Percentiles rank a stretch among this genome's conserved stretches.
phyloP scores from a whole-genome alignment of 2,113 vertebrate genomes.

The Misgurnus mizolepis region DNA sequence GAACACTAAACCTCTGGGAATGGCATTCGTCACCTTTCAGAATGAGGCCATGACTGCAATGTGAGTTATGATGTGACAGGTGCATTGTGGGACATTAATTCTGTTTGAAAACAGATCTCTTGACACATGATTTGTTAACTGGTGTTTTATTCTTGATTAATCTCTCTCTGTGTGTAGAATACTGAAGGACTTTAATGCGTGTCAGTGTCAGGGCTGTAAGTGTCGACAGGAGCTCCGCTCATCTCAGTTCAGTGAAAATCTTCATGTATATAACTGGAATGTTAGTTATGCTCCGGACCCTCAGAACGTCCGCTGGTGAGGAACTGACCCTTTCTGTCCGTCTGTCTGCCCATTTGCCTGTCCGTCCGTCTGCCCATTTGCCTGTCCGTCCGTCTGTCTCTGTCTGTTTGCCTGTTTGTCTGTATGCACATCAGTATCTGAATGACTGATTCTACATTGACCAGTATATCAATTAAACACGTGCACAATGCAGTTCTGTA shows the following conservation, averaged over 20 bases:
- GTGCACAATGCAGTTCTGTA: too few relatives aligned
- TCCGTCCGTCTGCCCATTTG: too few relatives aligned
- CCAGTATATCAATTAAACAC: too few relatives aligned
- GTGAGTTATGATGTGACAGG: slow-evolving; percentile 71
- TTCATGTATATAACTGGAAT: slow-evolving; percentile 89
- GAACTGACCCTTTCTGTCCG: background rate
- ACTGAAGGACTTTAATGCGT: slow-evolving; percentile 95
- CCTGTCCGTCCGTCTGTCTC: background rate
- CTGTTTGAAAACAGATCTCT: too few relatives aligned
- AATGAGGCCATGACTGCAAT: slow-evolving; percentile 94
- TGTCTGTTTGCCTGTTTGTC: background rate
- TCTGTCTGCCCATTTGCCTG: too few relatives aligned
- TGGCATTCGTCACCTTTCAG: slow-evolving; percentile 98
- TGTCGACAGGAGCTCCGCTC: slow-evolving; percentile 84
- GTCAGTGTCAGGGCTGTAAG: slow-evolving; percentile 90
- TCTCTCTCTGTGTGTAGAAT: slow-evolving; percentile 73
- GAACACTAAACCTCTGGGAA: slow-evolving; percentile 93
- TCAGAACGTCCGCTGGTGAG: slow-evolving; percentile 95
- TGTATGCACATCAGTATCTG: too few relatives aligned
- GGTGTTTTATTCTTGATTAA: background rate
- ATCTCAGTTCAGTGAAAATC: slow-evolving; percentile 88
- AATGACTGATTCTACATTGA: too few relatives aligned
- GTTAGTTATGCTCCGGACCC: slow-evolving; percentile 95
- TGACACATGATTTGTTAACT: background rate
- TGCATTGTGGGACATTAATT: too few relatives aligned